Evolutionary conservation across 2,797 vertebrate species (phyloP).

Genomic region (Holocentrus rufus): DNA sequence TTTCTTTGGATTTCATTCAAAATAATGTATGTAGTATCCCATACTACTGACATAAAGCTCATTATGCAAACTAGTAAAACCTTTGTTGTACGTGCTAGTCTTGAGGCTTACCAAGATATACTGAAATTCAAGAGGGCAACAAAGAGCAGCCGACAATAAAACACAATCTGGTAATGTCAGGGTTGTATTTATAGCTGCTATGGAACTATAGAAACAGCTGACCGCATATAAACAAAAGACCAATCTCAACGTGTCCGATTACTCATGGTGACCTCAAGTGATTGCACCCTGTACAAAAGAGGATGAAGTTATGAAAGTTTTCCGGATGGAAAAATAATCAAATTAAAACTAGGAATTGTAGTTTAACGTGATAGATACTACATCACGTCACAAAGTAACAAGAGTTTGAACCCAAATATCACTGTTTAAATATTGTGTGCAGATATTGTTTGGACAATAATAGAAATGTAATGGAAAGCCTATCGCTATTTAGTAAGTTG

Average conservation of each 20-base stretch:
- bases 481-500: neutral
- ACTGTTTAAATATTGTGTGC: neutral
- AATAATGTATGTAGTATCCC: neutral
- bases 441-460: neutral
- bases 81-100: constrained; percentile 1
- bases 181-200: constrained; percentile 48
- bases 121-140: constrained; percentile 24
- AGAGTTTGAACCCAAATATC: neutral
- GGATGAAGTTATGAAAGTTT: neutral
- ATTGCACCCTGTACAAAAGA: neutral
- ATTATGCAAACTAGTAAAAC: neutral
- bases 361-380: neutral
- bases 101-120: neutral
- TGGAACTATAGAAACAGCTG: constrained; percentile 25
- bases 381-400: neutral
- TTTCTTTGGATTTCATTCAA: neutral
- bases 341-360: neutral
- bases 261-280: constrained; percentile 5
- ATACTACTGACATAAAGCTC: neutral
- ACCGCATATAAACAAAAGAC: constrained; percentile 18
- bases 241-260: neutral
- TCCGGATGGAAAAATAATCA: neutral
- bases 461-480: neutral
- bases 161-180: constrained; percentile 32
- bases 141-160: constrained; percentile 50